Evolutionary conservation across 2,797 vertebrate genomes (phyloP).

Genomic region (Lagocephalus sceleratus): DNA sequence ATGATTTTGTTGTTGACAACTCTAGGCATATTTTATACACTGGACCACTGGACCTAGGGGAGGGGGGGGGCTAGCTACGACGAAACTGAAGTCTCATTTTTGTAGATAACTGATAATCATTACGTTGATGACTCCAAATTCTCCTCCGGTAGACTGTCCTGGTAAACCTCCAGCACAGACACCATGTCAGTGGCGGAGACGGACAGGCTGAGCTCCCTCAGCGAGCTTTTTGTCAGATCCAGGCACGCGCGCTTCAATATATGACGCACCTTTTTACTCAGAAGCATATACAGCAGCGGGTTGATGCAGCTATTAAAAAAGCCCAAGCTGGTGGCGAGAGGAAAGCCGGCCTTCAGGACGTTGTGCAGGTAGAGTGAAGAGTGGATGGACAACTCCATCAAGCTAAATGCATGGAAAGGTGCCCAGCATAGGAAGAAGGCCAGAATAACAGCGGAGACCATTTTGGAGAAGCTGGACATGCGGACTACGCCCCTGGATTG

Average conservation of each 20-base stretch:
- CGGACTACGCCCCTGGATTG: conserved; percentile 61
- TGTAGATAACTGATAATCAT: conserved; percentile 40
- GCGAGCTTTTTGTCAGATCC: conserved; percentile 84
- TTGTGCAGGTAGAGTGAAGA: conserved; percentile 66
- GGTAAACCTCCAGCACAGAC: conserved; percentile 41
- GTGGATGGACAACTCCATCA: conserved; percentile 88
- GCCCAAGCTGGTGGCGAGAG: conserved; percentile 87
- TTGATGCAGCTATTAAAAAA: conserved; percentile 98
- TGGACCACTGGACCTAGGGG: conserved; percentile 33
- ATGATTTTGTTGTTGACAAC: too few species aligned
- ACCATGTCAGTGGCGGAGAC: conserved; percentile 81
- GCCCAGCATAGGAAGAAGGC: conserved; percentile 95
- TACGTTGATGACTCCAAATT: conserved; percentile 50
- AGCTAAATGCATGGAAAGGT: conserved; percentile 87
- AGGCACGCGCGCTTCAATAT: conserved; percentile 81
- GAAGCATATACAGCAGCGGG: conserved; percentile 90
- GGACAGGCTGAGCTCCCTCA: conserved; percentile 87
- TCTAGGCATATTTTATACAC: not conserved
- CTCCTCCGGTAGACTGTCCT: conserved; percentile 50
- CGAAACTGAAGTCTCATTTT: conserved; percentile 24
- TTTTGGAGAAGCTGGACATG: conserved; percentile 88
- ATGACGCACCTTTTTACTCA: conserved; percentile 84
- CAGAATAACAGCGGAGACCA: conserved; percentile 82
- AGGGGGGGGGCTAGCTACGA: conserved; percentile 17
- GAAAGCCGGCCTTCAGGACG: conserved; percentile 82